These are phyloP conservation scores for Eupithecia abbreviata DNA, from an alignment of 2,888 invertebrate genomes.

Conservation along the genomic window DNA sequence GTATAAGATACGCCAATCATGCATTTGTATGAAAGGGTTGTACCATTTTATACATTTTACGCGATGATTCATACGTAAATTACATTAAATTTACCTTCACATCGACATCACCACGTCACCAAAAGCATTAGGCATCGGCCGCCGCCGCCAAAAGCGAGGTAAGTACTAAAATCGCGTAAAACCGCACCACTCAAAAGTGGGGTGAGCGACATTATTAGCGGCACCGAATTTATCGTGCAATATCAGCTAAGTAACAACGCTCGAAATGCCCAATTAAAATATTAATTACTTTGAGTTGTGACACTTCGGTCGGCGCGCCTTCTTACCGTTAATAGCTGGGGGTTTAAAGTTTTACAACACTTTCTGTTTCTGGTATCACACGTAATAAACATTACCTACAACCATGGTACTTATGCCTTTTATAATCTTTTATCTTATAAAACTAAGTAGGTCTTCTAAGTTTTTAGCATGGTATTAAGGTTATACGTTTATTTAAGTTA, in stretches of 20 bases:
- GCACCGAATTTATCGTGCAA: conserved; percentile 77
- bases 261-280: conserved; percentile 83
- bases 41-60: conserved; percentile 4
- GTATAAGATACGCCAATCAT: conserved; percentile 4
- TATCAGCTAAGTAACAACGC: conserved; percentile 80
- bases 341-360: conserved; percentile 46
- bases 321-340: conserved; percentile 62
- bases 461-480: background rate
- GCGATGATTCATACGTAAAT: conserved; percentile 11
- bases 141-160: conserved; percentile 41
- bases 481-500: background rate
- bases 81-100: conserved; percentile 16
- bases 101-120: conserved; percentile 39
- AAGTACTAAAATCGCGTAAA: conserved; percentile 56
- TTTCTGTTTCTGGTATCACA: conserved; percentile 31
- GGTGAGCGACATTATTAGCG: conserved; percentile 71
- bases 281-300: conserved; percentile 81
- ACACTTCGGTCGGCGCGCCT: conserved; percentile 66
- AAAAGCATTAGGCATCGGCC: conserved; percentile 46
- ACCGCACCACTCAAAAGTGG: conserved; percentile 59
- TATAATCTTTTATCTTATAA: background rate
- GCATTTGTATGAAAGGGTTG: background rate
- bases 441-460: background rate
- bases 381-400: conserved; percentile 19
- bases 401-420: background rate